Base-by-base conservation (phyloP, 2,797 vertebrate genomes). In the Artibeus lituratus region DNA sequence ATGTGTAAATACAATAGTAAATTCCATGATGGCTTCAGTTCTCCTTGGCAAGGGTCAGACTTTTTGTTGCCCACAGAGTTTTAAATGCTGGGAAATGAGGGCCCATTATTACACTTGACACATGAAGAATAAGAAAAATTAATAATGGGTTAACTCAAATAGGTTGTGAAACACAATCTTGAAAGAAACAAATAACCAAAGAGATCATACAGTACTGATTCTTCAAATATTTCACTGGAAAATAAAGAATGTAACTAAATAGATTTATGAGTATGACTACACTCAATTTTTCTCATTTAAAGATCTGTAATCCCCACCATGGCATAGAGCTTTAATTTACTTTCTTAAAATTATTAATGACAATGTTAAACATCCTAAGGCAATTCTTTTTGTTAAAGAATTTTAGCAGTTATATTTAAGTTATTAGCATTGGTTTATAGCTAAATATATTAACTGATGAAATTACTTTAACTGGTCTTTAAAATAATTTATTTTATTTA, bases 271-370 rank as follows among this genome's bases (percentile, higher is more conserved):
- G 1, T 32, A 57, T 86, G 82, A 67, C n/a, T 84, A 5, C 69
- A 44, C 35, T 95, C 74, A 59, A 80, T 80, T 92, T 96, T 92
- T 69, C 81, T 90, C 8, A 94, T 93, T 95, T 90, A 96, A 90
- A 96, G 49, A 93, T 70, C 39, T 83, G 51, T 49, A 24, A 70
- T 80, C 90, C 22, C 32, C 72, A 59, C 70, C n/a, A 49, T 82
- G 39, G 35, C 77, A 73, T 5, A 87, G 49, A 96, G 37, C 10
- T 94, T 93, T 92, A 94, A 92, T 76, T 96, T 92, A 84, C 53
- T 94, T 67, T 88, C 18, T 85, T 90, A 35, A 90, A 94, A 94
- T 92, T 94, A 96, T 94, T 94, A 95, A 91, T 77, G 77, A 72
- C 55, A 81, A 39, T 39, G 83, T 81, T 95, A 80, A 72, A 16